These are phyloP conservation scores for Lacerta viridis DNA, from an alignment of 2,797 vertebrate species.

Conservation along the genomic window DNA sequence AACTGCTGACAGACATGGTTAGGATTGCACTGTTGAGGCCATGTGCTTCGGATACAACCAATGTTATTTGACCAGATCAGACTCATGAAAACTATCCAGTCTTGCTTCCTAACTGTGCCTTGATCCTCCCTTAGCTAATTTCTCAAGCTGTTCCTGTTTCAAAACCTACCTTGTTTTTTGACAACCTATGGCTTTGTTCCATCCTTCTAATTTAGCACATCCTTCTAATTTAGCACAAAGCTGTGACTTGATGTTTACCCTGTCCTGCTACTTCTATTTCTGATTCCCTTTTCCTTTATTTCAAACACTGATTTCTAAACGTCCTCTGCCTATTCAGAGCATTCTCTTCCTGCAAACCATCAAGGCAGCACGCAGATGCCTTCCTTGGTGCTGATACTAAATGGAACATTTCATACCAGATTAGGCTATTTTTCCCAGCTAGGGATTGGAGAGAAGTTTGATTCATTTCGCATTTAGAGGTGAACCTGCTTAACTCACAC, in stretches of 20 bases:
- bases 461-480: no score
- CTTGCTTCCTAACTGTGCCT: background rate
- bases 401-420: background rate
- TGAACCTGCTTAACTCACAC: no score
- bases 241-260: background rate
- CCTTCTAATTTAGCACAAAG: background rate
- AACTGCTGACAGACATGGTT: slow-evolving; percentile 6
- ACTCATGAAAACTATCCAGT: background rate
- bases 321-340: background rate
- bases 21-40: background rate
- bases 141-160: background rate
- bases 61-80: background rate
- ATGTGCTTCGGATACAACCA: background rate
- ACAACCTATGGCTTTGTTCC: background rate
- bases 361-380: background rate
- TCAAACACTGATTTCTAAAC: background rate
- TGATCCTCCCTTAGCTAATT: background rate
- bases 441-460: no score
- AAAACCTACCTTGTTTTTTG: background rate
- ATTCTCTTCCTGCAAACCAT: background rate
- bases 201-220: background rate
- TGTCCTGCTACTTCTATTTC: background rate
- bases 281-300: background rate
- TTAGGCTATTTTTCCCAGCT: no score
- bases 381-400: background rate